Evolutionary conservation across 2,113 vertebrate species (phyloP).

Genomic region (Melospiza georgiana): DNA sequence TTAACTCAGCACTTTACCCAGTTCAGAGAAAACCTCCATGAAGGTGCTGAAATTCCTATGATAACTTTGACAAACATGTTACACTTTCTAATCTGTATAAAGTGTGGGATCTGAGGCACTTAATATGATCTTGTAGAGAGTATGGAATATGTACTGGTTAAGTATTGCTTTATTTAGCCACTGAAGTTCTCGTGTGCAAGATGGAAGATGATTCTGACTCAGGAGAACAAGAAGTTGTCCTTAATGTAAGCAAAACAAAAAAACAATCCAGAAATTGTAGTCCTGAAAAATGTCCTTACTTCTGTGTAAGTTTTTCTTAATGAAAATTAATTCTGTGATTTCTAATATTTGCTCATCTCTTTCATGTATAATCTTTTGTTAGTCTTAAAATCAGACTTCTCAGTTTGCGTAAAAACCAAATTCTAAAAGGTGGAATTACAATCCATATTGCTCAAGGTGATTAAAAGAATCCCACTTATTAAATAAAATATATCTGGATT

Average conservation of each 20-base stretch:
- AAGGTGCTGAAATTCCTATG: not conserved
- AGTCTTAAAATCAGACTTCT: not conserved
- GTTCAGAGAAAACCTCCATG: not conserved
- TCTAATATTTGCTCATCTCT: not conserved
- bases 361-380: not conserved
- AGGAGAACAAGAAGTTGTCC: not conserved
- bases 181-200: not conserved
- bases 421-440: not conserved
- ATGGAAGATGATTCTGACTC: not conserved
- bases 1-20: not conserved
- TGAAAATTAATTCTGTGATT: not conserved
- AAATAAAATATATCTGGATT: not conserved
- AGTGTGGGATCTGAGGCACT: not conserved
- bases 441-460: not conserved
- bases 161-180: not conserved
- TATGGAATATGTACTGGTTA: not conserved
- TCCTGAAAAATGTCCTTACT: not conserved
- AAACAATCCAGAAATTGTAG: not conserved
- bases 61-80: not conserved
- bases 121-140: not conserved
- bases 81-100: not conserved
- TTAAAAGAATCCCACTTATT: not conserved
- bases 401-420: not conserved
- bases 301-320: not conserved
- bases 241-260: not conserved